phyloP scores from a whole-genome alignment of 2,888 invertebrate species.

The Orchesellides sinensis region DNA sequence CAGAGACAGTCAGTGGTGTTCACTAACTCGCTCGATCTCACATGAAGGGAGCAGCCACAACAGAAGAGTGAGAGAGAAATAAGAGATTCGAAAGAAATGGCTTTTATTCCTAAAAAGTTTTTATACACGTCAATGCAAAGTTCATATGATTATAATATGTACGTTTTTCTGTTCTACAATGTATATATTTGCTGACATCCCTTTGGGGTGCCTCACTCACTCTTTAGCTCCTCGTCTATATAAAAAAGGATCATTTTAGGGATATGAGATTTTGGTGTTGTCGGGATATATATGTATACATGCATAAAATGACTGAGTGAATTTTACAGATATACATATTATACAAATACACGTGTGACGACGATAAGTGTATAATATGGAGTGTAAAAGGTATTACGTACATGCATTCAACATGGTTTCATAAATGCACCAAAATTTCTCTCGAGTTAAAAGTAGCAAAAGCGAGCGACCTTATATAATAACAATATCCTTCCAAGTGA shows the following conservation, averaged over 20 bases:
- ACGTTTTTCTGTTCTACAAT: neutral
- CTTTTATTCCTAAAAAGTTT: constrained; percentile 37
- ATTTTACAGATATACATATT: constrained; percentile 16
- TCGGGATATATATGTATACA: constrained; percentile 37
- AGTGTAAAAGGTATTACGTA: constrained; percentile 20
- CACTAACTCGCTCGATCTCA: constrained; percentile 9
- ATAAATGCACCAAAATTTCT: no score
- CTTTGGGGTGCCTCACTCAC: constrained; percentile 40
- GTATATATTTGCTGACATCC: constrained; percentile 46
- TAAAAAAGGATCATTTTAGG: constrained; percentile 51
- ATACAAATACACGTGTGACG: constrained; percentile 37
- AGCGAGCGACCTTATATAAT: constrained; percentile 43
- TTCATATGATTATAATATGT: constrained; percentile 32
- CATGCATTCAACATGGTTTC: constrained; percentile 8
- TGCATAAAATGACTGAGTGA: constrained; percentile 28
- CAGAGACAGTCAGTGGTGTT: neutral
- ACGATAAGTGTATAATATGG: constrained; percentile 35
- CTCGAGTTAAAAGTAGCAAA: neutral
- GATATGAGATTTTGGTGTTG: constrained; percentile 13
- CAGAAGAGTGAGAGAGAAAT: constrained; percentile 20
- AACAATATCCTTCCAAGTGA: constrained; percentile 27
- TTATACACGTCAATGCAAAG: neutral
- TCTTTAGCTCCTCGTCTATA: constrained; percentile 13
- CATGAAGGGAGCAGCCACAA: constrained; percentile 24
- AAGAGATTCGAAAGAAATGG: constrained; percentile 50